Conservation (phyloP, 2,797 vertebrate genomes). For the Epinephelus malabaricus region DNA sequence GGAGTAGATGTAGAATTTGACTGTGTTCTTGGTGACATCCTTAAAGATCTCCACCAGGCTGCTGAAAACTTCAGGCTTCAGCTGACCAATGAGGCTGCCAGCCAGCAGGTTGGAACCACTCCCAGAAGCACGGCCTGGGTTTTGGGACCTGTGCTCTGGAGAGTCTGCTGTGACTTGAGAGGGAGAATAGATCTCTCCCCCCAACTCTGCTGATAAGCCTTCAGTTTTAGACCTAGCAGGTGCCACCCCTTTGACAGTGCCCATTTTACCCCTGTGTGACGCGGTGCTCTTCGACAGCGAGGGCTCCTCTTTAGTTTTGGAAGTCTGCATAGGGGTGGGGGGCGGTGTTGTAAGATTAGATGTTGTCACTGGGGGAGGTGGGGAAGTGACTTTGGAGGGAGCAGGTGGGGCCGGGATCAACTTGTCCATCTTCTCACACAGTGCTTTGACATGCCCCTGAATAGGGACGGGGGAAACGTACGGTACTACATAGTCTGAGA, state of each 20-base stretch:
- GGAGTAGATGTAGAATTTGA: slow-evolving; percentile 97
- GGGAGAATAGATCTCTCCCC: slow-evolving; percentile 76
- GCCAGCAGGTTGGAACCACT: slow-evolving; percentile 70
- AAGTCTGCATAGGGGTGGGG: slow-evolving; percentile 42
- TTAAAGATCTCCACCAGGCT: slow-evolving; percentile 94
- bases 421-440: slow-evolving; percentile 90
- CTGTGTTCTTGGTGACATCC: slow-evolving; percentile 93
- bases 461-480: slow-evolving; percentile 86
- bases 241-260: slow-evolving; percentile 51
- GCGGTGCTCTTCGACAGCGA: slow-evolving; percentile 39
- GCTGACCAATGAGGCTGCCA: slow-evolving; percentile 90
- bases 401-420: slow-evolving; percentile 82
- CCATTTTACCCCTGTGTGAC: slow-evolving; percentile 54
- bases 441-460: slow-evolving; percentile 90
- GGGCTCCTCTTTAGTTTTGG: slow-evolving; percentile 66
- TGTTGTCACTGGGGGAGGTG: slow-evolving; percentile 51
- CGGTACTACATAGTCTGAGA: slow-evolving; percentile 90
- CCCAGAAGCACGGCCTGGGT: slow-evolving; percentile 34
- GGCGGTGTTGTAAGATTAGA: slow-evolving; percentile 54
- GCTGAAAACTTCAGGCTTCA: slow-evolving; percentile 94
- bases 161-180: slow-evolving; percentile 69
- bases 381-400: slow-evolving; percentile 49
- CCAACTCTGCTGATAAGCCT: slow-evolving; percentile 27
- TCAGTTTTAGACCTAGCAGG: slow-evolving; percentile 60
- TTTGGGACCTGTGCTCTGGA: slow-evolving; percentile 57